Percentiles rank a stretch among this genome's conserved stretches.
These are phyloP conservation scores for Hesperophylax magnus DNA, from an alignment of 1,140 invertebrate species.

Conservation along the genomic window DNA sequence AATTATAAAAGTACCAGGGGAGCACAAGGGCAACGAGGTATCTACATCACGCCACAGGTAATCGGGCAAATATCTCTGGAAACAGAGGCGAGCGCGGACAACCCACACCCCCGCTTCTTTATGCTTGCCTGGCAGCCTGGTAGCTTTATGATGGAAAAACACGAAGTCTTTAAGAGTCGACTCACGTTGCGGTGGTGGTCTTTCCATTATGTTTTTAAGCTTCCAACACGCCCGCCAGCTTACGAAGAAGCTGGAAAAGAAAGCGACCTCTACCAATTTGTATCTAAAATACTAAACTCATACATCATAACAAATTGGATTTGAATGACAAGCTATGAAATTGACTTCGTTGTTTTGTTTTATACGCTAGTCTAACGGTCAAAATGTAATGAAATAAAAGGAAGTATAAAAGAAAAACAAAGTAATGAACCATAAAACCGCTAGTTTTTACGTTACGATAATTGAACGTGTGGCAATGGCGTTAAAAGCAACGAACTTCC, in stretches of 20 bases:
- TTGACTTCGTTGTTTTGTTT: background rate
- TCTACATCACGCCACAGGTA: background rate
- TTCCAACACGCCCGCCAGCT: background rate
- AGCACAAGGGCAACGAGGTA: background rate
- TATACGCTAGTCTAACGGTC: background rate
- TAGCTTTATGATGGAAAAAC: constrained; percentile 21
- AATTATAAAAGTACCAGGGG: background rate
- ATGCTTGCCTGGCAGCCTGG: background rate
- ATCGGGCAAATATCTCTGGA: background rate
- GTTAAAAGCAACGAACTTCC: too few relatives aligned
- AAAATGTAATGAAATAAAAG: too few relatives aligned
- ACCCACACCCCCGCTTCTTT: background rate
- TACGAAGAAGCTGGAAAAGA: background rate
- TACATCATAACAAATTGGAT: background rate
- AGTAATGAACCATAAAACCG: too few relatives aligned
- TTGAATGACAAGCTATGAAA: constrained; percentile 1
- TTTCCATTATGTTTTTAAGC: constrained; percentile 24
- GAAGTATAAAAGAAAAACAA: too few relatives aligned
- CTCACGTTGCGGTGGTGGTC: constrained; percentile 17
- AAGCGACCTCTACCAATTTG: too few relatives aligned
- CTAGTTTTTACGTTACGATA: too few relatives aligned
- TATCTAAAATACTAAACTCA: too few relatives aligned
- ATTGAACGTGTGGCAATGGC: too few relatives aligned
- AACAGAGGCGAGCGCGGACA: background rate
- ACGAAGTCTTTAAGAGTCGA: constrained; percentile 4